Percentiles rank a stretch among this genome's conserved stretches.
phyloP scores from a whole-genome alignment of 2,113 vertebrate species.

The Lasiurus borealis region DNA sequence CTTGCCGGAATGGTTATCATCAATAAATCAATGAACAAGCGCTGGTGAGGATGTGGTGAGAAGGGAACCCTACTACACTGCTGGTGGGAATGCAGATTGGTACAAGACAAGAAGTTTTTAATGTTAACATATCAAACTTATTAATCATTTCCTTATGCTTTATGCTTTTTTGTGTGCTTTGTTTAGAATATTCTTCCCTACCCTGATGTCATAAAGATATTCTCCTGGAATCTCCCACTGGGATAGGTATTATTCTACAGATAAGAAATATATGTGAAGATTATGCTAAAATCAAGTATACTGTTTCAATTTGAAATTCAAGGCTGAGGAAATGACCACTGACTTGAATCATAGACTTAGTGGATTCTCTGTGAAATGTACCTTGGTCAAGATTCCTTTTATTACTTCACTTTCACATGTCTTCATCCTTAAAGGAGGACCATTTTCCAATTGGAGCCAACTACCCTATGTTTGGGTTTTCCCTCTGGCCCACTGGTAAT shows the following conservation, averaged over 20 bases:
- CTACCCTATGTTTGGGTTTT: neutral
- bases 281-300: constrained; percentile 14
- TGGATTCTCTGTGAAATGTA: neutral
- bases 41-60: too few relatives aligned
- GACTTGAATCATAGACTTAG: neutral
- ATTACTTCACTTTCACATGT: neutral
- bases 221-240: neutral
- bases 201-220: neutral
- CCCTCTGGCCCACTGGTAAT: neutral
- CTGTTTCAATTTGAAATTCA: neutral
- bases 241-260: neutral
- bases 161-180: neutral
- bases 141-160: neutral
- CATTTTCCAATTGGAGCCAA: neutral
- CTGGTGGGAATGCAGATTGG: too few relatives aligned
- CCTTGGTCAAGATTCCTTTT: neutral
- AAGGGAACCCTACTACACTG: too few relatives aligned
- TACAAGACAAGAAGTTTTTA: neutral
- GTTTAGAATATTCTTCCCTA: constrained; percentile 21
- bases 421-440: neutral
- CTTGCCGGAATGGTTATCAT: too few relatives aligned
- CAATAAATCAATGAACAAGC: too few relatives aligned
- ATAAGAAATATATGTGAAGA: neutral
- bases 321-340: neutral
- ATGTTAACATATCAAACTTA: constrained; percentile 21